Evolutionary conservation across 35 echinoderm and acorn worm genomes (phyloP).

Genomic region (Apostichopus parvimensis): DNA sequence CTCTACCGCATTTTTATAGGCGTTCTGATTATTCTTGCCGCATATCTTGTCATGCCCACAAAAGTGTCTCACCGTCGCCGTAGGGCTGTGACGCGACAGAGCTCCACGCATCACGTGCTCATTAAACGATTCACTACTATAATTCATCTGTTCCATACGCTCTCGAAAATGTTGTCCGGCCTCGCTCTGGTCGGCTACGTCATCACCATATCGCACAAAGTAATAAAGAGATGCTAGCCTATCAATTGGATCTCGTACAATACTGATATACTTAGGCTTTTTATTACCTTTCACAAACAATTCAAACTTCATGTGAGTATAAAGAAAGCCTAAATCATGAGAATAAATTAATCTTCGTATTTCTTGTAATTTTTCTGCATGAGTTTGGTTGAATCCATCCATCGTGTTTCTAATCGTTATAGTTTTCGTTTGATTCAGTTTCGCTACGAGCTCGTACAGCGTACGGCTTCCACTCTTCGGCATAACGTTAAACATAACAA

Average conservation of each 20-base stretch:
- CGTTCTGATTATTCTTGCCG: not conserved
- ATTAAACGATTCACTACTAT: conserved; percentile 16
- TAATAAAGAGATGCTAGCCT: conserved; percentile 47
- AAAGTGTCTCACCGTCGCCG: conserved; percentile 10
- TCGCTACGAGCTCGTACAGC: conserved; percentile 1
- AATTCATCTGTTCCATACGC: conserved; percentile 9
- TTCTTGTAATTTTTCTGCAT: not conserved
- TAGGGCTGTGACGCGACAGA: not conserved
- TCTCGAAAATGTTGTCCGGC: conserved; percentile 25
- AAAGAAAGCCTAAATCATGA: conserved; percentile 18
- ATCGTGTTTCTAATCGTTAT: conserved; percentile 32
- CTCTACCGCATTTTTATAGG: not conserved
- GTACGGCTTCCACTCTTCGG: conserved; percentile 47
- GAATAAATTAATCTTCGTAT: not conserved
- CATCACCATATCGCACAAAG: conserved; percentile 43
- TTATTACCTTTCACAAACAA: not conserved
- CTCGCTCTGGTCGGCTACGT: not conserved
- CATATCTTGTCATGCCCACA: not conserved
- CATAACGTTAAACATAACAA: conserved; percentile 26
- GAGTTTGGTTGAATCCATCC: not conserved
- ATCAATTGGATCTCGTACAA: conserved; percentile 48
- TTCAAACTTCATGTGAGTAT: conserved; percentile 38
- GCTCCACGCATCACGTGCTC: conserved; percentile 9
- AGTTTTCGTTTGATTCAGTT: not conserved
- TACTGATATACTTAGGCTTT: conserved; percentile 47